phyloP scores from a whole-genome alignment of 2,797 vertebrate genomes.

The Muraenolepis orangiensis region DNA sequence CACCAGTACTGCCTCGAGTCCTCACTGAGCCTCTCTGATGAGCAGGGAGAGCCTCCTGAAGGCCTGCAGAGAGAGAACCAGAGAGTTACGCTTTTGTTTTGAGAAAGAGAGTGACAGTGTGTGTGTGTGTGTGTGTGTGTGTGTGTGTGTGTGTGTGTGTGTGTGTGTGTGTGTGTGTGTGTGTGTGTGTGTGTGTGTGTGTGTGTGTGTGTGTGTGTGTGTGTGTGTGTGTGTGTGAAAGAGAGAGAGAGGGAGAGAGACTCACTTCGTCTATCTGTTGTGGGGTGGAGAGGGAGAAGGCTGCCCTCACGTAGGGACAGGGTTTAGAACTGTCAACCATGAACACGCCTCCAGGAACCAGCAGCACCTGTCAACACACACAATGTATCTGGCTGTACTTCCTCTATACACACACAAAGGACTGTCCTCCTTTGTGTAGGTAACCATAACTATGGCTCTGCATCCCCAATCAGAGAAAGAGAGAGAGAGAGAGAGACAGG shows the following conservation, averaged over 20 bases:
- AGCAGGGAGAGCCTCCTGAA: constrained; percentile 84
- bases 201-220: neutral
- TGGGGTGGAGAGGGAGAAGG: constrained; percentile 86
- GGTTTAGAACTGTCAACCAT: constrained; percentile 77
- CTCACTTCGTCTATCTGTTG: constrained; percentile 86
- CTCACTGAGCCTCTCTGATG: constrained; percentile 81
- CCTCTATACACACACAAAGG: constrained; percentile 11
- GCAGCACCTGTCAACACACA: constrained; percentile 78
- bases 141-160: neutral
- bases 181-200: neutral
- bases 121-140: neutral
- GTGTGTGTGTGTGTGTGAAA: neutral
- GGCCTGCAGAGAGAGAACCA: too few relatives aligned
- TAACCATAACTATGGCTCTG: neutral
- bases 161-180: neutral
- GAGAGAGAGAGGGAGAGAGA: neutral
- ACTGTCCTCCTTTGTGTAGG: neutral
- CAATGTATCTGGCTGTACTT: neutral
- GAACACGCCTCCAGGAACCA: constrained; percentile 87
- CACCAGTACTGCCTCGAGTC: neutral
- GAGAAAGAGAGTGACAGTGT: neutral
- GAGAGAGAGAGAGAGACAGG: too few relatives aligned
- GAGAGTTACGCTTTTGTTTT: neutral
- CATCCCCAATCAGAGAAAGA: too few relatives aligned
- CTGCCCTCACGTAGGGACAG: constrained; percentile 84